Base-by-base conservation (phyloP, 2,113 vertebrate genomes). In the Onychostoma macrolepis region DNA sequence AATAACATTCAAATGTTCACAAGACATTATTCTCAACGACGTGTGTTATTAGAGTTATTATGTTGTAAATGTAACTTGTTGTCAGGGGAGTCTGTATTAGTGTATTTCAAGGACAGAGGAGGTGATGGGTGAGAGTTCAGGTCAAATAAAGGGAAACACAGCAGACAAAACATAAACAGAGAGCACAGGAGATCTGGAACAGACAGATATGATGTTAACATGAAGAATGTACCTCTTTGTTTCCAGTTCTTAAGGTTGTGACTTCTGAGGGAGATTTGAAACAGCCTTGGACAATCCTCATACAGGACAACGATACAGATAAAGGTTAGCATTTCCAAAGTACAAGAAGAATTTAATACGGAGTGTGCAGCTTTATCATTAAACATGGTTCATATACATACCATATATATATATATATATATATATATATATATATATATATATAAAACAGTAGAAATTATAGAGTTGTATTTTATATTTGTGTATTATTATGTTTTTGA, bases 231-330 rank as follows among this genome's bases (percentile, higher is more conserved):
- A 26, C 80, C 5, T 65, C 63, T 80, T 41, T 74, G 17, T 83
- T 36, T 71, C 24, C 86, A 94, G 93, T 87, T 87, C 88, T 93
- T 0, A 90, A 91, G 86, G 89, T 92, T 67, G 50, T 92, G 67
- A 91, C 91, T 28, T 65, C 90, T 43, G 92, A 92, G 17, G 90
- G 84, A 36, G 90, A 92, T 56, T 13, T 86, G 82, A 80, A 87
- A 30, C 76, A 92, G 45, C 92, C 93, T 24, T 93, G 90, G 90
- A 81, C 89, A 15, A 50, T 93, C 30, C 33, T 93, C n/a, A 90
- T 93, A 86, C 91, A 92, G 69, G 85, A 91, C 71, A 85, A 92
- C 33, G 4, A 79, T 1, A 45, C 76, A 77, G 50, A 90, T 17
- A 69, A 88, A 92, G 93, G 93, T 93, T 11, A 76, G 61, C 48